Evolutionary conservation across 30 jellyfish, hydroid and myxozoan species (phyloP), one percentile per base, ranked within the genome.

Genomic region (Catostylus mosaicus): DNA sequence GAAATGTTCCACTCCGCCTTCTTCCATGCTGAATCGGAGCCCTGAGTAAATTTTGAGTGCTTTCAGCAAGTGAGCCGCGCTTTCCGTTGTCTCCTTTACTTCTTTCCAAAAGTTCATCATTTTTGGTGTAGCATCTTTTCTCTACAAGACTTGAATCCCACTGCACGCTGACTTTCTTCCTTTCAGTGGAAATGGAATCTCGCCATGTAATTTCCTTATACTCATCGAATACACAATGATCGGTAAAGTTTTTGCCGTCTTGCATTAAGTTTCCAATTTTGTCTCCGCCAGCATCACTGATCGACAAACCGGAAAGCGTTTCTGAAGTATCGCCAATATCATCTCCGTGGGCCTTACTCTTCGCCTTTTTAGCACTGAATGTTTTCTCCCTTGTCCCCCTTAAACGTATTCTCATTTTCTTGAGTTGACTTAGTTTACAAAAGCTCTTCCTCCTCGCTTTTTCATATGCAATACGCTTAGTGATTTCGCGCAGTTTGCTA

Each of bases 381-480:
- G 2, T 30, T 29, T 36, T 65, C 27, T 68, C 65, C 19, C 29
- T 68, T 36, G 65, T 38, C 26, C 80, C 80, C 0, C n/a, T n/a
- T 19, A 68, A 36, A 9, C 56, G 80, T 2, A 68, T 68, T 1
- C 23, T 31, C 26, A 68, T 68, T 23, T 3, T 68, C 33, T 37
- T 68, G 64, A 45, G n/a, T 33, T 45, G 64, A n/a, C 45, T 68
- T 6, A 18, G 11, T 38, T 68, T 68, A 36, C 64, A 32, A 36
- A 68, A 68, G 37, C 80, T 68, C 63, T 33, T 68, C 36, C 80
- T 68, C 56, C 32, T 68, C 22, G 80, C 80, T 16, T 68, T 68
- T 12, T 32, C 30, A 26, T 36, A n/a, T n/a, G 80, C 80, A 12
- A 68, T 68, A 35, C 80, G 80, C n/a, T 68, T 43, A 23, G 20